Base-by-base conservation (phyloP, 2,888 invertebrate species). In the Lagria hirta region DNA sequence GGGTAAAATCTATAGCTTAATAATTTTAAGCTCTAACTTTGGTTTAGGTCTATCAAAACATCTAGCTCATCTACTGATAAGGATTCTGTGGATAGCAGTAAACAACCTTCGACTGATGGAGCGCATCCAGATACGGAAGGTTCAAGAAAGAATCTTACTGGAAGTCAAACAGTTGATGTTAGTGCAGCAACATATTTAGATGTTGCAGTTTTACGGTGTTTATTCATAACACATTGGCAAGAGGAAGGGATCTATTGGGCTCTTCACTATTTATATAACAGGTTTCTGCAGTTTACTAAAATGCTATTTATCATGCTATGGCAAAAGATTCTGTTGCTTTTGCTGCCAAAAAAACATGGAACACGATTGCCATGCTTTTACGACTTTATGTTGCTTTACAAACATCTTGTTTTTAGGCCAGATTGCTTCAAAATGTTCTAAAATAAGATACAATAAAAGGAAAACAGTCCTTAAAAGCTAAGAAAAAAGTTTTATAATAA, bases 191-290 rank as follows among this genome's bases (percentile, higher is more conserved):
- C 95, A 1, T 97, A 95, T 69, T 76, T 99, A 40, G 99, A 99
- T 70, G 92, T 99, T 0, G 94, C 96, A 2, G 96, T 98, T 0
- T 72, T 99, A 37, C 80, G 98, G 34, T 97, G 98, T 67, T 78
- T 99, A 7, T 96, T 99, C 66, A 88, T 96, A 47, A 83, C 92
- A 0, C 94, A 96, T 64, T 99, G 99, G 99, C 88, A 92, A 65
- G 97, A 98, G 67, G 97, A 98, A 68, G 99, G 99, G 0, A 87
- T 98, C 6, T 92, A 89, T 69, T 99, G 99, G 99, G 95, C 94
- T 7, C 73, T 98, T 16, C 89, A 92, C 68, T 97, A 88, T 72
- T 75, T 93, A 50, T 89, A 89, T 61, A 90, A 92, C 65, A 82
- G 93, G 92, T 90, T 62, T 52, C 50, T 11, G n/a, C n/a, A n/a